phyloP scores from a whole-genome alignment of 2,888 invertebrate species.

The Eupithecia pulchellata region DNA sequence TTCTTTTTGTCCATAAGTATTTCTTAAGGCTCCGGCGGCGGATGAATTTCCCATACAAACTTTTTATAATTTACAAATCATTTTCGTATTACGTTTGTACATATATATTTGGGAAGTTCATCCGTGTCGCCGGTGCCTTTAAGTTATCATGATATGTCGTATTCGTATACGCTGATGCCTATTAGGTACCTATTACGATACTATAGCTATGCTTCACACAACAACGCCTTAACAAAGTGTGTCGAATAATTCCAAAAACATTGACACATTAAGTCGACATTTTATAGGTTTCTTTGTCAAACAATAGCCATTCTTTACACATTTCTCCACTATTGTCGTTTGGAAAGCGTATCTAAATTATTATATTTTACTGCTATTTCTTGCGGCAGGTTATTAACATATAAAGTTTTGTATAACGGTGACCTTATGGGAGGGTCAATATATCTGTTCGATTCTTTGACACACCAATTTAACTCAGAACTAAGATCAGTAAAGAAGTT shows the following conservation, averaged over 20 bases:
- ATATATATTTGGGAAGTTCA: too few species aligned
- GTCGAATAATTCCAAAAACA: constrained; percentile 20
- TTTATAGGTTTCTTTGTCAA: constrained; percentile 19
- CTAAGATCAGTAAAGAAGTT: background rate
- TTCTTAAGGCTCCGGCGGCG: too few species aligned
- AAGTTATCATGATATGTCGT: background rate
- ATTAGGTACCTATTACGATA: too few species aligned
- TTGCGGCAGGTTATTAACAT: constrained; percentile 51
- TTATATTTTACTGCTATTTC: constrained; percentile 45
- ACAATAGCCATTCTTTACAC: constrained; percentile 27
- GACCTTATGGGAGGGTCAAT: constrained; percentile 55
- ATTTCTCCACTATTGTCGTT: constrained; percentile 32
- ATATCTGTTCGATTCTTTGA: constrained; percentile 55
- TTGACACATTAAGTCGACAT: constrained; percentile 22
- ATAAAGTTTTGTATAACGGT: constrained; percentile 56
- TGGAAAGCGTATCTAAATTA: constrained; percentile 33
- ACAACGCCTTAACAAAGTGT: constrained; percentile 3
- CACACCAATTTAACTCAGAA: constrained; percentile 22
- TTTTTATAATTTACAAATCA: too few species aligned
- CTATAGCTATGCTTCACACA: background rate
- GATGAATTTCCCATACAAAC: too few species aligned
- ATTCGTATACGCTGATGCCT: too few species aligned
- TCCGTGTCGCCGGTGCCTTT: too few species aligned
- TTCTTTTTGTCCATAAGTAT: background rate
- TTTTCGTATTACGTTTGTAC: too few species aligned